A percentile compares a stretch with the other conserved stretches of the same genome.
Evolutionary conservation across 2,888 invertebrate genomes (phyloP).

Genomic region (Athalia cordata): DNA sequence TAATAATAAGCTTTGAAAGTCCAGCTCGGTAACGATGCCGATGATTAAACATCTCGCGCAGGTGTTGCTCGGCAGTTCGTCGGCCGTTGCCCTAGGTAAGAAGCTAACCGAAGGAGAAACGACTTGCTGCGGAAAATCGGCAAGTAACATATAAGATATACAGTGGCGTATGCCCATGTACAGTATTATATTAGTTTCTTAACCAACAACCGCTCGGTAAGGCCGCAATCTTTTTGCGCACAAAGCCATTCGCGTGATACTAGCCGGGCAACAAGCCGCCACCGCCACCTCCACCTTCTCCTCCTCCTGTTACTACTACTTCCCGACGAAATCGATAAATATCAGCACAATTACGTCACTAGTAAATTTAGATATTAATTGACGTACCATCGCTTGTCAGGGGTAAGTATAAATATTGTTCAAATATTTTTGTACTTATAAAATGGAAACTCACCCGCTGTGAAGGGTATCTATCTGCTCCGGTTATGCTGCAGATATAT

Average conservation of each 20-base stretch:
- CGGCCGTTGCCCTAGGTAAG: slow-evolving; percentile 42
- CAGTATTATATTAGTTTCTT: not conserved
- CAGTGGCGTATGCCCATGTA: slow-evolving; percentile 16
- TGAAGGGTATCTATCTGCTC: slow-evolving; percentile 28
- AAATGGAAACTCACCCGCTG: slow-evolving; percentile 32
- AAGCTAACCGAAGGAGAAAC: slow-evolving; percentile 13
- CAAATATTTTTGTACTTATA: not conserved
- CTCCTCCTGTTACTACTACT: not conserved
- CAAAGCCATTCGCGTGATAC: not conserved
- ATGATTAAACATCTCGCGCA: slow-evolving; percentile 29
- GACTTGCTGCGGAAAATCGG: slow-evolving; percentile 39
- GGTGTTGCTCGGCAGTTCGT: slow-evolving; percentile 30
- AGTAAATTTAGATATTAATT: not conserved
- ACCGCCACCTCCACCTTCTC: too few species aligned
- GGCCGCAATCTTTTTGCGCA: slow-evolving; percentile 21
- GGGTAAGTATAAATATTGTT: not conserved
- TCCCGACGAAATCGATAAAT: slow-evolving; percentile 16
- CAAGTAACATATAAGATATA: slow-evolving; percentile 28
- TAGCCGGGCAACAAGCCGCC: not conserved
- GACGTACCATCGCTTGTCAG: not conserved
- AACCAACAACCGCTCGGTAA: slow-evolving; percentile 13
- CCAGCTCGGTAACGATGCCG: slow-evolving; percentile 2
- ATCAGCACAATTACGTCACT: slow-evolving; percentile 21
- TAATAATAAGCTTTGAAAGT: not conserved
- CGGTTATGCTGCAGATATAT: slow-evolving; percentile 15